These are phyloP conservation scores for Montifringilla adamsi DNA, from an alignment of 2,113 vertebrate genomes.

Conservation along the genomic window DNA sequence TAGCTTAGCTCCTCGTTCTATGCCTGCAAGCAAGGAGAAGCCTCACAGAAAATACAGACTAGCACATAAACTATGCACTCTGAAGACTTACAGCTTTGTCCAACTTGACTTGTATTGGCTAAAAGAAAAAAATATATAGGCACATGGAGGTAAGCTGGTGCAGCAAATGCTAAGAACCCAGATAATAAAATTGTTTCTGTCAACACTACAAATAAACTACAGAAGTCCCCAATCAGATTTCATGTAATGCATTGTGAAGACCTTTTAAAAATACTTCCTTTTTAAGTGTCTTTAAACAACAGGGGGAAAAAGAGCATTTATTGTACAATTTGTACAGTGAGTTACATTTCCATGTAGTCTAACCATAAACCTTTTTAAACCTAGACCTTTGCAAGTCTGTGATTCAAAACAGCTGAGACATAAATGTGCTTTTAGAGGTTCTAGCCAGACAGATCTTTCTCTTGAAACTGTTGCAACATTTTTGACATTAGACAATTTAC, in stretches of 20 bases:
- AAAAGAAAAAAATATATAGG: neutral
- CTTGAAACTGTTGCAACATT: neutral
- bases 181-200: neutral
- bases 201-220: neutral
- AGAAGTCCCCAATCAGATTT: neutral
- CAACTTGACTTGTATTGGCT: neutral
- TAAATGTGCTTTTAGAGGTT: neutral
- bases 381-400: neutral
- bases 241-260: neutral
- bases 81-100: neutral
- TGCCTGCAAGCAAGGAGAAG: neutral
- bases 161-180: neutral
- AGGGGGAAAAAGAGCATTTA: neutral
- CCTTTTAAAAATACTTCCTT: neutral
- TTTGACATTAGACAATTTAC: neutral
- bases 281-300: neutral
- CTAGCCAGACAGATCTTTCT: neutral
- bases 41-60: neutral
- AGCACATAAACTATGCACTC: neutral
- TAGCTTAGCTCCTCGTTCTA: neutral
- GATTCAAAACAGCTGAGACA: neutral
- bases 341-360: neutral
- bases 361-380: neutral
- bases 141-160: neutral
- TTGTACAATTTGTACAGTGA: neutral